Base-by-base conservation (phyloP, 2,113 vertebrate species). In the Corythornis madagascariensis region DNA sequence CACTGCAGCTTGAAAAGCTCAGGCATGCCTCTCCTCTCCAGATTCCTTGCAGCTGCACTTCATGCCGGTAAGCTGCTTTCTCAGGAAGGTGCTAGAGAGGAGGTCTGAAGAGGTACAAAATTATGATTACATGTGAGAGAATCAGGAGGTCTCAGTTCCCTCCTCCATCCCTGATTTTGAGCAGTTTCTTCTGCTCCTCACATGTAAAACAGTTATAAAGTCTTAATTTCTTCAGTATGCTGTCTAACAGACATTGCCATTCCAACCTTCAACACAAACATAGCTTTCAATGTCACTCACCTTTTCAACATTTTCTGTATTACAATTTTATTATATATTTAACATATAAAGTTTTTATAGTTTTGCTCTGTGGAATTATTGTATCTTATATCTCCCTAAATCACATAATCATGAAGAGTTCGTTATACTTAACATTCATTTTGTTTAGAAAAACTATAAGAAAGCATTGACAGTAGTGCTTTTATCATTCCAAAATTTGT, bases 111-210 rank as follows among this genome's bases (percentile, higher is more conserved):
- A 74, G 13, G 6, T 81, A 31, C 3, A 33, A 29, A 21, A 47
- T 55, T 53, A 40, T 26, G 48, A 28, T 55, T 29, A 38, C 7
- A 6, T 2, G 6, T 17, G n/a, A 57, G 47, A 79, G 29, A 45
- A 76, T 38, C 7, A 5, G 3, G 60, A 80, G 47, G 31, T 66
- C 70, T 76, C 33, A 0, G 11, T 61, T 87, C 52, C 47, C 11
- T 10, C 24, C 33, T 0, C 0, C 38, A 28, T 38, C 31, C 28
- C 42, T n/a, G 29, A 25, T 65, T 86, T 33, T 1, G 5, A 65
- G 24, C 38, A 3, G 4, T 21, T 82, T 79, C 21, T n/a, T 82
- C 71, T 50, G 53, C 21, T 89, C n/a, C 25, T 70, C 0, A 0
- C 21, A 11, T 31, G 29, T 52, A 45, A 63, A 89, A 89, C 1